Percentiles rank a stretch among this genome's conserved stretches.
These are phyloP conservation scores for Rhaphigaster nebulosa DNA, from an alignment of 2,888 invertebrate species.

Conservation along the genomic window DNA sequence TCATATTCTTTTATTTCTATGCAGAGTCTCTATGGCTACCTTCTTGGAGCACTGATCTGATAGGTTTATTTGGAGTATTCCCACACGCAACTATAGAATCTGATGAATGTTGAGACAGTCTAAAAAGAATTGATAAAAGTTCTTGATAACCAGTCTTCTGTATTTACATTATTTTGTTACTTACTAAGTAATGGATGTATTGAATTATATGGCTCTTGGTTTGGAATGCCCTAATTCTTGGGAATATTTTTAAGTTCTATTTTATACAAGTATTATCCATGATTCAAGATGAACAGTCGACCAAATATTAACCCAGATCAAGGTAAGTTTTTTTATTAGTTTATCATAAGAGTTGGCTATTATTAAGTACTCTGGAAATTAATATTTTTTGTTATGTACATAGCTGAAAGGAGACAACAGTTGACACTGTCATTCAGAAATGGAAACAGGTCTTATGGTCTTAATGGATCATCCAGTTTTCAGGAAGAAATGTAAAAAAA, in stretches of 20 bases:
- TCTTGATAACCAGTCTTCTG: background rate
- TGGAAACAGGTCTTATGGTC: slow-evolving; percentile 15
- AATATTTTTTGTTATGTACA: background rate
- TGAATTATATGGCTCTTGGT: background rate
- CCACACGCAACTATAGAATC: background rate
- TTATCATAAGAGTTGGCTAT: background rate
- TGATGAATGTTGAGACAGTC: background rate
- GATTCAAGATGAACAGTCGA: slow-evolving; percentile 24
- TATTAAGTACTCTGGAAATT: background rate
- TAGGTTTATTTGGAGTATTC: slow-evolving; percentile 43
- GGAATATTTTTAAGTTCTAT: background rate
- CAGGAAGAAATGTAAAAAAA: background rate
- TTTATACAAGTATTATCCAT: background rate
- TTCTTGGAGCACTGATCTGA: slow-evolving; percentile 26
- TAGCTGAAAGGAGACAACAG: slow-evolving; percentile 52
- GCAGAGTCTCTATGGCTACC: slow-evolving; percentile 28
- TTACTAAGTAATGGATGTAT: background rate
- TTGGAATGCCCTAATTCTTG: slow-evolving; percentile 18
- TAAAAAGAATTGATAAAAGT: background rate
- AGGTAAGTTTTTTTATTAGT: background rate
- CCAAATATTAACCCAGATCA: slow-evolving; percentile 34
- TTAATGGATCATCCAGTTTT: slow-evolving; percentile 48
- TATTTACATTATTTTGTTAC: background rate
- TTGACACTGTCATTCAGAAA: slow-evolving; percentile 51
- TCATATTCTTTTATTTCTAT: background rate